These are phyloP conservation scores for Daubentonia madagascariensis DNA, from an alignment of 2,113 vertebrate species.

Conservation along the genomic window DNA sequence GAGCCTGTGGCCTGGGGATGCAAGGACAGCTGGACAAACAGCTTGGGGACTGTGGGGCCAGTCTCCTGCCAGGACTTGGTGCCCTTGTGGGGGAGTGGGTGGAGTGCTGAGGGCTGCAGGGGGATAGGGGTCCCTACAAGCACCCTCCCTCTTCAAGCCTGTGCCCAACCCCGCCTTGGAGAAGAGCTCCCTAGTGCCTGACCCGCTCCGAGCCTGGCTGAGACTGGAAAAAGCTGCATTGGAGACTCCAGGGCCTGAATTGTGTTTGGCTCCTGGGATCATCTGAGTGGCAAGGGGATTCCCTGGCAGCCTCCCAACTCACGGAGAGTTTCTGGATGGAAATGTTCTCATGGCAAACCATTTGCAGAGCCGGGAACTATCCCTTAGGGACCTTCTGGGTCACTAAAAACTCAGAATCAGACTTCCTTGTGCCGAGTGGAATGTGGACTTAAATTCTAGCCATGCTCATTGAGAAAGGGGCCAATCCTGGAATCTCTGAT, in stretches of 20 bases:
- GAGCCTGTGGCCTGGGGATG: conserved; percentile 41
- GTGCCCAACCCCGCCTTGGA: background rate
- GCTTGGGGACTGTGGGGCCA: background rate
- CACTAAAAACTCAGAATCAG: background rate
- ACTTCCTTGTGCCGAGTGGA: background rate
- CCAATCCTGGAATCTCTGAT: background rate
- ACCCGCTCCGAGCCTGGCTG: background rate
- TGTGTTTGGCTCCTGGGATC: background rate
- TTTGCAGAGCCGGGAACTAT: background rate
- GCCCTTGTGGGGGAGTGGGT: background rate
- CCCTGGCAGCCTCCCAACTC: background rate
- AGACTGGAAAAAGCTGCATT: background rate
- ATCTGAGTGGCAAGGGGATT: background rate
- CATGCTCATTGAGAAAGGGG: background rate
- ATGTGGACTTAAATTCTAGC: background rate
- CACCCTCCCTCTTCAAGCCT: background rate
- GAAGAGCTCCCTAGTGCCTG: background rate
- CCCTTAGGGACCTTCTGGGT: background rate
- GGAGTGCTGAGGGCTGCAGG: background rate
- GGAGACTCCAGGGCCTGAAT: background rate
- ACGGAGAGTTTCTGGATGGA: background rate
- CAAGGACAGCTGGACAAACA: conserved; percentile 76
- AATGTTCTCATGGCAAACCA: background rate
- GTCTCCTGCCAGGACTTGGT: conserved; percentile 45
- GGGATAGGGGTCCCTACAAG: background rate